Evolutionary conservation across 2,797 vertebrate genomes (phyloP).

Genomic region (Scarus forsteni): DNA sequence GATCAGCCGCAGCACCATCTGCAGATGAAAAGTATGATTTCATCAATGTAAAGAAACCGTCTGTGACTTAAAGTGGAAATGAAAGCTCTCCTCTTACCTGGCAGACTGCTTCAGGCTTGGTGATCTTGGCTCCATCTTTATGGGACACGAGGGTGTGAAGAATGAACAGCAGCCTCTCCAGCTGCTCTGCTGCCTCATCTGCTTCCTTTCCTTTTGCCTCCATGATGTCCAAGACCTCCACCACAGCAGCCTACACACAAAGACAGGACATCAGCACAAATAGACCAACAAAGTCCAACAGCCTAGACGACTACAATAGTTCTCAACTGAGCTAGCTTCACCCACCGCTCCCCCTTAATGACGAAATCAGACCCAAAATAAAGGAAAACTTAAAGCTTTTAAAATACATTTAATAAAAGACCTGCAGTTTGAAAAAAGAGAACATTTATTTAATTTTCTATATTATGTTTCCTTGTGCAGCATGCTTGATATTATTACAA

Average conservation of each 20-base stretch:
- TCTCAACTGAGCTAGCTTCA: too few relatives aligned
- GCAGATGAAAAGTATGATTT: not conserved
- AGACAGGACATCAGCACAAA: too few relatives aligned
- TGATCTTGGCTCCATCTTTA: conserved; percentile 89
- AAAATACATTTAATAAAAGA: too few relatives aligned
- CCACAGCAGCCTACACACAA: conserved; percentile 78
- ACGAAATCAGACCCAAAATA: too few relatives aligned
- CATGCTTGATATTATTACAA: too few relatives aligned
- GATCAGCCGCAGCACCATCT: conserved; percentile 87
- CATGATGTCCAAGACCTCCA: conserved; percentile 79
- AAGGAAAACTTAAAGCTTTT: too few relatives aligned
- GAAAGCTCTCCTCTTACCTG: conserved; percentile 76
- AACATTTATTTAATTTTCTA: too few relatives aligned
- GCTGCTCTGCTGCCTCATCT: conserved; percentile 83
- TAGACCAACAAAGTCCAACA: not conserved
- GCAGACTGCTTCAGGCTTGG: conserved; percentile 86
- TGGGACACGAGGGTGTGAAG: conserved; percentile 88
- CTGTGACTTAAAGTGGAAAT: too few relatives aligned
- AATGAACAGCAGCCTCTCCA: conserved; percentile 89
- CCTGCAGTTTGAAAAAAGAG: too few relatives aligned
- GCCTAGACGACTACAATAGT: too few relatives aligned
- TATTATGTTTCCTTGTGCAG: too few relatives aligned
- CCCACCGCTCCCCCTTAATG: too few relatives aligned
- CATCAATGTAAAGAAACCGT: not conserved
- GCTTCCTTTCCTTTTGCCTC: conserved; percentile 63